phyloP scores from a whole-genome alignment of 2,888 invertebrate species.

The Xestia c-nigrum region DNA sequence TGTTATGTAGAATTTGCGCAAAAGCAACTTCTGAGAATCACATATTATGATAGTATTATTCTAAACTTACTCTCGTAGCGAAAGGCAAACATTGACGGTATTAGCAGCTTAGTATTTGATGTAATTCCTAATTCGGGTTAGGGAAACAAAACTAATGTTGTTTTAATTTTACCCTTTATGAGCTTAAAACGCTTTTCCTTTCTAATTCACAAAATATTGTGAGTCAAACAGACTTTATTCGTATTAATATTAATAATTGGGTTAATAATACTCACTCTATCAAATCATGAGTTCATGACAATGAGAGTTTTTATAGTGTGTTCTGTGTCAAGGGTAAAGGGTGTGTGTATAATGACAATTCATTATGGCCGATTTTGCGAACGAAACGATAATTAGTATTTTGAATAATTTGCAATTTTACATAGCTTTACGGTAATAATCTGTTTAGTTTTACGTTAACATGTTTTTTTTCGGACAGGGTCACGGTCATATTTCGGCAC shows the following conservation, averaged over 20 bases:
- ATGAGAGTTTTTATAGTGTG: conserved; percentile 7
- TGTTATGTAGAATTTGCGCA: conserved; percentile 22
- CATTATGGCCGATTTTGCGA: conserved; percentile 6
- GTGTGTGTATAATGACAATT: background rate
- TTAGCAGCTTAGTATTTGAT: conserved; percentile 10
- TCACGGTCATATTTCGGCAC: conserved; percentile 39
- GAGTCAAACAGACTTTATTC: background rate
- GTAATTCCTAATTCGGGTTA: conserved; percentile 10
- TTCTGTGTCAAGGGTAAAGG: conserved; percentile 5
- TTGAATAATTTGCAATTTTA: conserved; percentile 16
- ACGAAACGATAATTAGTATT: conserved; percentile 2
- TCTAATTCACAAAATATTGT: background rate
- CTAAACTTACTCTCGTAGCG: conserved; percentile 1
- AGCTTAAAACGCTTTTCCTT: background rate
- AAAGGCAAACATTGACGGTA: conserved; percentile 21
- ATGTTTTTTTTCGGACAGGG: conserved; percentile 9
- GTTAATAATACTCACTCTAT: conserved; percentile 11
- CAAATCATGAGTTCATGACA: background rate
- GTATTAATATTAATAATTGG: conserved; percentile 7
- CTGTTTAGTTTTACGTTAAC: conserved; percentile 25
- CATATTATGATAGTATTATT: conserved; percentile 14
- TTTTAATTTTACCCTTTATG: background rate
- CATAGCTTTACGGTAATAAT: conserved; percentile 27
- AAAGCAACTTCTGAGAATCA: conserved; percentile 29
- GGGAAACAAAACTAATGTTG: background rate